Evolutionary conservation across 2,797 vertebrate genomes (phyloP).

Genomic region (Propithecus perrieri): DNA sequence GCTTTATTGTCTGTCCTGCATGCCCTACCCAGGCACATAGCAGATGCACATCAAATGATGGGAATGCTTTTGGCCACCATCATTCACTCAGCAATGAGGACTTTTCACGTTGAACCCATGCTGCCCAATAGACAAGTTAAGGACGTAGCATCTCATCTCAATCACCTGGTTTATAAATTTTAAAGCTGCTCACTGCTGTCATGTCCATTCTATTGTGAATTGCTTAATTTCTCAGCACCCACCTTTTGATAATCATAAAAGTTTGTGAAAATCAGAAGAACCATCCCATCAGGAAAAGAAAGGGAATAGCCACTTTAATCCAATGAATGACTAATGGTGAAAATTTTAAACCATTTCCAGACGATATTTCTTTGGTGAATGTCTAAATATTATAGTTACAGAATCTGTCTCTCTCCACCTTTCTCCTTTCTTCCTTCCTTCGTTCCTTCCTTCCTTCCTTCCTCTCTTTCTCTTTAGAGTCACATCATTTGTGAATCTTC

Average conservation of each 20-base stretch:
- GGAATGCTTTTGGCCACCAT: not conserved
- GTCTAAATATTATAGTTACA: not conserved
- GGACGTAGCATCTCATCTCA: no score
- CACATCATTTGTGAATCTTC: not conserved
- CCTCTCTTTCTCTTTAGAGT: not conserved
- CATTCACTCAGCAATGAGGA: accelerated
- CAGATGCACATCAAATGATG: not conserved
- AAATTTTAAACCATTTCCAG: not conserved
- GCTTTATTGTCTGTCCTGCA: not conserved
- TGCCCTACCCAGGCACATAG: not conserved
- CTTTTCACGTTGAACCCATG: not conserved
- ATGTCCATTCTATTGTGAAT: not conserved
- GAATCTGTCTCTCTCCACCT: not conserved
- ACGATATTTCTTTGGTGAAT: not conserved
- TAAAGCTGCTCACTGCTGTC: not conserved
- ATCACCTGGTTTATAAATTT: not conserved
- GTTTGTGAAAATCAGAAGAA: not conserved
- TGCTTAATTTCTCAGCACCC: not conserved
- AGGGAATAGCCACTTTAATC: not conserved
- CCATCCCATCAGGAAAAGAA: not conserved
- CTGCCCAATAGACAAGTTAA: not conserved
- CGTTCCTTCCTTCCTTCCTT: not conserved
- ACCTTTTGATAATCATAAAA: not conserved
- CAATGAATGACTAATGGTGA: not conserved
- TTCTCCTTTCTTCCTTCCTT: not conserved